phyloP scores from a whole-genome alignment of 2,113 vertebrate species.

The Gasterosteus aculeatus region DNA sequence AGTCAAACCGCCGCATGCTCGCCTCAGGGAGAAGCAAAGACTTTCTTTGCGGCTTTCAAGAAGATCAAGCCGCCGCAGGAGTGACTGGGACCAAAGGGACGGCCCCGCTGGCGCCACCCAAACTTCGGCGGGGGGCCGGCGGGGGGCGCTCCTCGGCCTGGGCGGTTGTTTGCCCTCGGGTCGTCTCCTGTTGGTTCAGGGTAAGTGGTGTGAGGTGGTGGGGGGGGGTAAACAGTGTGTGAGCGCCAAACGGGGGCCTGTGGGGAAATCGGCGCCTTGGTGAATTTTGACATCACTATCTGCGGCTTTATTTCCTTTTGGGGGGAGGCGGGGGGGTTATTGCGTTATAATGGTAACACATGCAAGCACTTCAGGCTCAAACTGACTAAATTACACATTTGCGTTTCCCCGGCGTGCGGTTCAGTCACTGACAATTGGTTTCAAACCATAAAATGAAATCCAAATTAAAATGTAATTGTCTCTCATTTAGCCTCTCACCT shows the following conservation, averaged over 20 bases:
- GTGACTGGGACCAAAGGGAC: conserved; percentile 50
- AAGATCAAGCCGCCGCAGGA: conserved; percentile 43
- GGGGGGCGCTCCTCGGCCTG: too few species aligned
- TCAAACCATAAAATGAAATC: conserved; percentile 17
- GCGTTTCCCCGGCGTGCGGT: not conserved
- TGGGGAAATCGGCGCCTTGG: conserved; percentile 38
- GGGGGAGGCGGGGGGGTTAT: conserved; percentile 12
- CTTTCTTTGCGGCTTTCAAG: conserved; percentile 43
- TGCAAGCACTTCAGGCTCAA: conserved; percentile 23
- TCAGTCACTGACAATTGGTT: conserved; percentile 25
- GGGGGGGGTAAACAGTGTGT: conserved; percentile 10
- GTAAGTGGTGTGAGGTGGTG: conserved; percentile 43
- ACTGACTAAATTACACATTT: conserved; percentile 29
- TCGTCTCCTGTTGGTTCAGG: conserved; percentile 64
- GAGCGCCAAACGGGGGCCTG: not conserved
- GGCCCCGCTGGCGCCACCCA: not conserved
- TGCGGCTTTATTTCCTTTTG: conserved; percentile 34
- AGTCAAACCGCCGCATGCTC: conserved; percentile 21
- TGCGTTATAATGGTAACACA: conserved; percentile 25
- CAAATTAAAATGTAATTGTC: conserved; percentile 4
- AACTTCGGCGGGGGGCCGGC: not conserved
- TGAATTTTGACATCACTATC: conserved; percentile 45
- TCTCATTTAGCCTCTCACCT: not conserved
- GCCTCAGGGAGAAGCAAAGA: conserved; percentile 53
- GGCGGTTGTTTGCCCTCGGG: conserved; percentile 3